Evolutionary conservation across 2,113 vertebrate genomes (phyloP).

Genomic region (Scomber scombrus): DNA sequence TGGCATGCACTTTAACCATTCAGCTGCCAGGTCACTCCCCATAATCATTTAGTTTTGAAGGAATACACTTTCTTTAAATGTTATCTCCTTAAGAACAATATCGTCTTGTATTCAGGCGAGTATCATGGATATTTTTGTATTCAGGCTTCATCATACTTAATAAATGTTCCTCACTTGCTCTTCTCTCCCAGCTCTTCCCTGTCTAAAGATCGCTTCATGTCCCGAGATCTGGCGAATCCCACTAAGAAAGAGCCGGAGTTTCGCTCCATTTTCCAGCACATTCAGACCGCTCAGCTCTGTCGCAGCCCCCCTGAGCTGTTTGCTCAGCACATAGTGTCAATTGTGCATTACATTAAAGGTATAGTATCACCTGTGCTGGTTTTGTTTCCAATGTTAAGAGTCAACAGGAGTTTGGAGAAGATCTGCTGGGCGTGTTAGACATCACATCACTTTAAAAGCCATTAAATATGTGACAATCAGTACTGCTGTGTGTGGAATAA

Average conservation of each 20-base stretch:
- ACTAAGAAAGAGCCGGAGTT: slow-evolving; percentile 95
- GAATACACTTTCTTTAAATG: too few species aligned
- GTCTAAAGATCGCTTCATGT: slow-evolving; percentile 90
- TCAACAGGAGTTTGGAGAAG: neutral
- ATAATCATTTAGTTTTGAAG: too few species aligned
- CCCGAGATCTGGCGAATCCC: slow-evolving; percentile 90
- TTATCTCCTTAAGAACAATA: too few species aligned
- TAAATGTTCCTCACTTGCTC: neutral
- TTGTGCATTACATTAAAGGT: slow-evolving; percentile 99
- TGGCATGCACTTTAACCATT: too few species aligned
- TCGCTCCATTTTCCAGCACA: slow-evolving; percentile 96
- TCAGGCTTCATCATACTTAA: neutral
- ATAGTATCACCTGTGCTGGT: slow-evolving; percentile 17
- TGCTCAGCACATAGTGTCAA: slow-evolving; percentile 97
- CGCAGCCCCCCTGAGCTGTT: slow-evolving; percentile 95
- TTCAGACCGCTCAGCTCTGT: slow-evolving; percentile 93
- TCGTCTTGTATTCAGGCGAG: neutral
- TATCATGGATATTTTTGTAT: neutral
- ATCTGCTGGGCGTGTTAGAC: too few species aligned
- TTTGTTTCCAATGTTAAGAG: neutral
- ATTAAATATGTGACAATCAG: neutral
- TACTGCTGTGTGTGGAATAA: neutral
- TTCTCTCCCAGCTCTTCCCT: slow-evolving; percentile 87
- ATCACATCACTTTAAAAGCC: neutral
- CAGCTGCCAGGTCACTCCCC: too few species aligned